These are phyloP conservation scores for Sclerodermus sp. DNA, from an alignment of 2,888 invertebrate genomes.

Conservation along the genomic window DNA sequence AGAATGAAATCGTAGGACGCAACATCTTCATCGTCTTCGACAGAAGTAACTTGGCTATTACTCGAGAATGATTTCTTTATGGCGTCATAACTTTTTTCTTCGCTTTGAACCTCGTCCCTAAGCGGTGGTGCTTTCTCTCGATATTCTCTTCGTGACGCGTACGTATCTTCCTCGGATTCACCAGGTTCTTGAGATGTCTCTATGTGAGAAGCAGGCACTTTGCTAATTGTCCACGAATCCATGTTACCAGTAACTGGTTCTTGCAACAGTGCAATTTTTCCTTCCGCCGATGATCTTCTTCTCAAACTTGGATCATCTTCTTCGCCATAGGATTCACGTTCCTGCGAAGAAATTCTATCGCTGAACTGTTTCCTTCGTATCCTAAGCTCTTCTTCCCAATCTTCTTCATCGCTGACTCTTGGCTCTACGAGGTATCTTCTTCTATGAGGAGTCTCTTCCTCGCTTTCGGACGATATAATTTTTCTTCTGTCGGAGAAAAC, in stretches of 20 bases:
- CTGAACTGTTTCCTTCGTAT: slow-evolving; percentile 39
- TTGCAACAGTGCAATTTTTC: slow-evolving; percentile 48
- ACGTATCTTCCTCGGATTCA: slow-evolving; percentile 40
- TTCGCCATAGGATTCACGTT: slow-evolving; percentile 16
- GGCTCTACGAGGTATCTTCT: slow-evolving; percentile 24
- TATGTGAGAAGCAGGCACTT: slow-evolving; percentile 37
- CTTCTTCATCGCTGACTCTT: slow-evolving; percentile 47
- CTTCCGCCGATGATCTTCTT: slow-evolving; percentile 53
- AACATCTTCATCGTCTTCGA: slow-evolving; percentile 42
- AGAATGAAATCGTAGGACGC: slow-evolving; percentile 38
- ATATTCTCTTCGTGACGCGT: slow-evolving; percentile 33
- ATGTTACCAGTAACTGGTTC: slow-evolving; percentile 46
- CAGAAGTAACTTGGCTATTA: slow-evolving; percentile 39
- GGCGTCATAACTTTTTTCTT: slow-evolving; percentile 30
- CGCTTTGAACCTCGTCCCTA: slow-evolving; percentile 34
- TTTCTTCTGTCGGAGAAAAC: slow-evolving; percentile 30
- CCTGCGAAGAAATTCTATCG: slow-evolving; percentile 34
- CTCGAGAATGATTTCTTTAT: slow-evolving; percentile 33
- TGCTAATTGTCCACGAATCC: slow-evolving; percentile 51
- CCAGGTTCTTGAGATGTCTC: slow-evolving; percentile 48
- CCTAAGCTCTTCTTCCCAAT: slow-evolving; percentile 48
- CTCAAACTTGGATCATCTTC: slow-evolving; percentile 24
- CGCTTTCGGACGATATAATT: slow-evolving; percentile 43
- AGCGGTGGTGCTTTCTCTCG: slow-evolving; percentile 35
- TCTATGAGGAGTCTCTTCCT: slow-evolving; percentile 31